Evolutionary conservation across 2,888 invertebrate genomes (phyloP).

Genomic region (Dryobota labecula): DNA sequence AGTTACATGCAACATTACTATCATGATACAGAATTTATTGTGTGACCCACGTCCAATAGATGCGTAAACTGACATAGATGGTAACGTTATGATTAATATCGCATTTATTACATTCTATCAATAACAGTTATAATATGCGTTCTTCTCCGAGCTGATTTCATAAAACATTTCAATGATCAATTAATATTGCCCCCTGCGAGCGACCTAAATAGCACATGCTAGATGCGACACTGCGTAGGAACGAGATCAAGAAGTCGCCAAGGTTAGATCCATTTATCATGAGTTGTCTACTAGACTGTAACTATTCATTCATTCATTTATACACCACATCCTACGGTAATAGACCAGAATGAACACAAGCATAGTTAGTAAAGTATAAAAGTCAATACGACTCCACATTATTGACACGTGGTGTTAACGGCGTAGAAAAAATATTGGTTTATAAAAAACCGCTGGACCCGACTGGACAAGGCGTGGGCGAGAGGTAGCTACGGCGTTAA

Average conservation of each 20-base stretch:
- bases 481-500: conserved; percentile 82
- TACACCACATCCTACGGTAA: conserved; percentile 63
- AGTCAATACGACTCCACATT: conserved; percentile 67
- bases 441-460: conserved; percentile 76
- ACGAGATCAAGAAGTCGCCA: conserved; percentile 87
- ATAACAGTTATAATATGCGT: conserved; percentile 24
- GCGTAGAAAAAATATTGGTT: conserved; percentile 76
- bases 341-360: conserved; percentile 61
- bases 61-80: conserved; percentile 27
- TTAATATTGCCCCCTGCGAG: conserved; percentile 76
- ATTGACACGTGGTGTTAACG: conserved; percentile 71
- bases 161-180: conserved; percentile 70
- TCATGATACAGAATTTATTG: conserved; percentile 20
- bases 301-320: conserved; percentile 66
- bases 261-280: conserved; percentile 88
- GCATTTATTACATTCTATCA: conserved; percentile 32
- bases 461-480: conserved; percentile 82
- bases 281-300: conserved; percentile 79
- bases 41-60: conserved; percentile 20
- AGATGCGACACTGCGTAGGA: conserved; percentile 84
- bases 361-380: conserved; percentile 56
- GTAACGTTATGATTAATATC: conserved; percentile 17
- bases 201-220: conserved; percentile 84
- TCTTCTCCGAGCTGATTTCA: conserved; percentile 57
- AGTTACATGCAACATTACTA: conserved; percentile 30